Conservation (phyloP, 2,888 invertebrate species). For the Ptychoptera albimana region DNA sequence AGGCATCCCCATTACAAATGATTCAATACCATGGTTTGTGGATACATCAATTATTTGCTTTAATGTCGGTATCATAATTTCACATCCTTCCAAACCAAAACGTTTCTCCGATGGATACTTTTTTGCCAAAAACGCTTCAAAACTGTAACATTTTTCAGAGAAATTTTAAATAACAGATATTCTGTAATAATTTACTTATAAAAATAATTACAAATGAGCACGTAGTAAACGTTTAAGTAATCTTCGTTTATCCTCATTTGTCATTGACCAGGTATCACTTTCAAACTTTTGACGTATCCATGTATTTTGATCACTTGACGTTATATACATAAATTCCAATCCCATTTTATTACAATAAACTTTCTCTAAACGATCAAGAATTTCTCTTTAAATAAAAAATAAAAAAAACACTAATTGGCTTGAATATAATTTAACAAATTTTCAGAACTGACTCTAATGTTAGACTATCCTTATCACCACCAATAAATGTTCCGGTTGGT, state of each 20-base stretch:
- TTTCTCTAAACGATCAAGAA: constrained; percentile 75
- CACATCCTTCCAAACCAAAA: constrained; percentile 97
- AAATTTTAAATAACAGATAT: background rate
- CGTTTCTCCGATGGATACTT: constrained; percentile 99
- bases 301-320: constrained; percentile 94
- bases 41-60: constrained; percentile 96
- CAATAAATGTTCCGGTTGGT: constrained; percentile 95
- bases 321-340: constrained; percentile 99
- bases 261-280: constrained; percentile 71
- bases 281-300: constrained; percentile 97
- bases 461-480: constrained; percentile 79
- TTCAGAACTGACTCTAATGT: constrained; percentile 48
- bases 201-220: constrained; percentile 58
- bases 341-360: constrained; percentile 97
- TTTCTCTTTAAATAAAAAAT: constrained; percentile 45
- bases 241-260: constrained; percentile 73
- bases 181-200: background rate
- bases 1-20: constrained; percentile 90
- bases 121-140: constrained; percentile 94
- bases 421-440: background rate
- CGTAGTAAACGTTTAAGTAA: constrained; percentile 86
- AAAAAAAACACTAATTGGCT: constrained; percentile 2
- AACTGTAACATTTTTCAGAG: constrained; percentile 36
- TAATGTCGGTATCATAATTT: constrained; percentile 97
- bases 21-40: constrained; percentile 89